Evolutionary conservation across 2,113 vertebrate species (phyloP).

Genomic region (Connochaetes taurinus): DNA sequence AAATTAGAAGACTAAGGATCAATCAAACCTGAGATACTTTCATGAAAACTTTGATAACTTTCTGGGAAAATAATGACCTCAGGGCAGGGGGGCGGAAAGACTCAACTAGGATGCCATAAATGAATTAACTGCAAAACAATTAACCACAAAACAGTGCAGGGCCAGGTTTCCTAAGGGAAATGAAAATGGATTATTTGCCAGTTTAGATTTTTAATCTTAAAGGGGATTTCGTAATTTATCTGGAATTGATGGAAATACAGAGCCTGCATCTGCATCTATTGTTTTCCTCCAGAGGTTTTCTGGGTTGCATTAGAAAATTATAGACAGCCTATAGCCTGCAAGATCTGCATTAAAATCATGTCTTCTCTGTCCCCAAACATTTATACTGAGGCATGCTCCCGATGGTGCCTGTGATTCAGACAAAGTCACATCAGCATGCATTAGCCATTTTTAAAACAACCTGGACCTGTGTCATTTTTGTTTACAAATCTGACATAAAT

Average conservation of each 20-base stretch:
- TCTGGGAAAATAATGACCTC: constrained; percentile 28
- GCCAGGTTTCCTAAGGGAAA: background rate
- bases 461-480: background rate
- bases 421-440: background rate
- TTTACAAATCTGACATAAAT: background rate
- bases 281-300: background rate
- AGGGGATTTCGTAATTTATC: background rate
- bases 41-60: background rate
- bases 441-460: background rate
- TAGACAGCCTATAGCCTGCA: background rate
- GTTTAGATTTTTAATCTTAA: background rate
- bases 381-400: background rate
- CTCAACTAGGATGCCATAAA: background rate
- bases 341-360: background rate
- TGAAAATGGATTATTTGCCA: background rate
- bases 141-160: background rate
- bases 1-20: background rate
- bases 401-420: background rate
- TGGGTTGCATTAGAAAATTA: background rate
- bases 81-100: background rate
- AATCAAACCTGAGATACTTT: background rate
- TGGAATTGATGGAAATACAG: background rate
- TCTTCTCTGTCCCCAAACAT: background rate
- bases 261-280: background rate
- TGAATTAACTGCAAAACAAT: background rate